These are phyloP conservation scores for Cuniculus paca DNA, from an alignment of 2,797 vertebrate genomes.

Conservation along the genomic window DNA sequence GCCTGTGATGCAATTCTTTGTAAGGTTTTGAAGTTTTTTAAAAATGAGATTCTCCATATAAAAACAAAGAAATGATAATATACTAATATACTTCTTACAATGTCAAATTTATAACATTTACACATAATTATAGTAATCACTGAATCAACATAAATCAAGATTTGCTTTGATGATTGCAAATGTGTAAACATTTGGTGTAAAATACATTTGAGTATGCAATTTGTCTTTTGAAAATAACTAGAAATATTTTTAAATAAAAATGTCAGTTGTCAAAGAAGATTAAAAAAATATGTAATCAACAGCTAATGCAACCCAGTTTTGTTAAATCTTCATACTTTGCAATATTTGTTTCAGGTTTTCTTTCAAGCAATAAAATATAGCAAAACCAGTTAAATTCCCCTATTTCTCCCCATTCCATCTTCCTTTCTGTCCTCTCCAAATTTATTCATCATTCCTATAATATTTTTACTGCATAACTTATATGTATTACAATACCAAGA, in stretches of 20 bases:
- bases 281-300: background rate
- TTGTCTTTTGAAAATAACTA: background rate
- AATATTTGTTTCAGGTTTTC: background rate
- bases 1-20: background rate
- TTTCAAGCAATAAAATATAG: slow-evolving; percentile 35
- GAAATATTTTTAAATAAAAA: slow-evolving; percentile 19
- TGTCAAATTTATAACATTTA: slow-evolving; percentile 24
- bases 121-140: background rate
- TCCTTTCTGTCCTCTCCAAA: background rate
- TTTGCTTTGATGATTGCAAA: background rate
- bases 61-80: slow-evolving; percentile 19
- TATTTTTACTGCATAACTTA: background rate
- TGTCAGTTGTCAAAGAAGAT: background rate
- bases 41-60: background rate
- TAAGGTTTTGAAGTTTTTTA: background rate
- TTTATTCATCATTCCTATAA: background rate
- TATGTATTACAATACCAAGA: background rate
- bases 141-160: background rate
- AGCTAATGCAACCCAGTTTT: slow-evolving; percentile 30
- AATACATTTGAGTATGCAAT: background rate
- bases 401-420: background rate
- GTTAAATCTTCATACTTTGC: slow-evolving; percentile 38
- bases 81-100: background rate
- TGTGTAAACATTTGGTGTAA: background rate
- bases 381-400: background rate